Conservation (phyloP, 2,113 vertebrate species). For the Dascyllus trimaculatus region DNA sequence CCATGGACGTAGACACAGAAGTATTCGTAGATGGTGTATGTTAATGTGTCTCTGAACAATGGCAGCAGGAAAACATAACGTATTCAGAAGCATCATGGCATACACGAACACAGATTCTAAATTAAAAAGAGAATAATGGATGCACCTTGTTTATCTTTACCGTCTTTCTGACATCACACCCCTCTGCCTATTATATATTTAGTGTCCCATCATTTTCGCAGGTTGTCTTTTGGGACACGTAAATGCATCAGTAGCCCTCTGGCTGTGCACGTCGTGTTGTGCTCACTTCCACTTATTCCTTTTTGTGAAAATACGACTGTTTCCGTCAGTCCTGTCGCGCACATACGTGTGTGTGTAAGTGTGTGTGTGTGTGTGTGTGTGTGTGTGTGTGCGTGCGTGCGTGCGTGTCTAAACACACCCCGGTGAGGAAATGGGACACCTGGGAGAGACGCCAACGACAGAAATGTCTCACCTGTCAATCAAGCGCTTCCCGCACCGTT, state of each 20-base stretch:
- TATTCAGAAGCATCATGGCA: not conserved
- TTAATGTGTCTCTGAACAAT: not conserved
- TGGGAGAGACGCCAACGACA: conserved; percentile 65
- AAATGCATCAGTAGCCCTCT: conserved; percentile 35
- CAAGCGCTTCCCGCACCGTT: conserved; percentile 52
- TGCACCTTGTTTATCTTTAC: not conserved
- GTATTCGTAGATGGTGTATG: not conserved
- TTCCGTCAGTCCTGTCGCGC: conserved; percentile 10
- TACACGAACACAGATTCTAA: not conserved
- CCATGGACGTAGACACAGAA: not conserved
- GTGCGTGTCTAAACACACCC: conserved; percentile 7
- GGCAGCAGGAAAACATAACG: not conserved
- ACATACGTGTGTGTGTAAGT: conserved; percentile 7
- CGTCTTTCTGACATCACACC: not conserved
- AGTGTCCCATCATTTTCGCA: conserved; percentile 11
- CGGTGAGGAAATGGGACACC: conserved; percentile 53
- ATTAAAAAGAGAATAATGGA: conserved; percentile 8
- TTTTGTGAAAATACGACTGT: conserved; percentile 21
- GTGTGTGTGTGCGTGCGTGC: conserved; percentile 20
- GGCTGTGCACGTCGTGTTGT: conserved; percentile 4
- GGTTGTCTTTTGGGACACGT: conserved; percentile 41
- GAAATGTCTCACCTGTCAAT: conserved; percentile 79
- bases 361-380: conserved; percentile 4
- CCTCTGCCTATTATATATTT: conserved; percentile 21
- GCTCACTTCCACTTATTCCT: conserved; percentile 1